phyloP scores from a whole-genome alignment of 2,888 invertebrate species.

The Rhaphigaster nebulosa region DNA sequence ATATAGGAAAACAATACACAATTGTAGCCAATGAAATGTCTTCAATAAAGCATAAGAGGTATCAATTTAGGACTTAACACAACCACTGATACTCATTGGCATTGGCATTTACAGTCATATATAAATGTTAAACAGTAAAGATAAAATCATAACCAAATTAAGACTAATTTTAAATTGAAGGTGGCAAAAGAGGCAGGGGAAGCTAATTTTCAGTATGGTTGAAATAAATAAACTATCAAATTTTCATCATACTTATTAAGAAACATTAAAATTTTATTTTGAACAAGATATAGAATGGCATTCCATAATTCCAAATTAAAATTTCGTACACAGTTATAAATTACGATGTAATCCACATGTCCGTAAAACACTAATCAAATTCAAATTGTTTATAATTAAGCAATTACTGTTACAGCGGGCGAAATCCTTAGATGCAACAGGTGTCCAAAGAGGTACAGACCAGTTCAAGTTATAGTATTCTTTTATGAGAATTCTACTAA shows the following conservation, averaged over 20 bases:
- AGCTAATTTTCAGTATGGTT: background rate
- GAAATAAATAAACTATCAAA: background rate
- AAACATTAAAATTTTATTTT: background rate
- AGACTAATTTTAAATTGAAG: background rate
- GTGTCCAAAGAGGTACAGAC: slow-evolving; percentile 6
- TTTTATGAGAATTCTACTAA: background rate
- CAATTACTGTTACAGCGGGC: slow-evolving; percentile 31
- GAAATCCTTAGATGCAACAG: background rate
- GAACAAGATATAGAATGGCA: background rate
- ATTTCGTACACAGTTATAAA: background rate
- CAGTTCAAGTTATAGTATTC: background rate
- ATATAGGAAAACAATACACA: background rate
- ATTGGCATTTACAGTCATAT: background rate
- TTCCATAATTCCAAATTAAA: background rate
- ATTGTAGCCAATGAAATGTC: background rate
- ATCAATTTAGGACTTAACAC: background rate
- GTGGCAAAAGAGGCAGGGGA: background rate
- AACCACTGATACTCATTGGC: background rate
- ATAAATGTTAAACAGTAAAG: background rate
- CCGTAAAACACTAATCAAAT: background rate
- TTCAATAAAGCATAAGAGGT: background rate
- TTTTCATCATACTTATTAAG: background rate
- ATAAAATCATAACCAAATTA: background rate
- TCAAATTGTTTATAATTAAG: background rate
- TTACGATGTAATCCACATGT: background rate